Evolutionary conservation across 2,888 invertebrate genomes (phyloP).

Genomic region (Petrolisthes manimaculis): DNA sequence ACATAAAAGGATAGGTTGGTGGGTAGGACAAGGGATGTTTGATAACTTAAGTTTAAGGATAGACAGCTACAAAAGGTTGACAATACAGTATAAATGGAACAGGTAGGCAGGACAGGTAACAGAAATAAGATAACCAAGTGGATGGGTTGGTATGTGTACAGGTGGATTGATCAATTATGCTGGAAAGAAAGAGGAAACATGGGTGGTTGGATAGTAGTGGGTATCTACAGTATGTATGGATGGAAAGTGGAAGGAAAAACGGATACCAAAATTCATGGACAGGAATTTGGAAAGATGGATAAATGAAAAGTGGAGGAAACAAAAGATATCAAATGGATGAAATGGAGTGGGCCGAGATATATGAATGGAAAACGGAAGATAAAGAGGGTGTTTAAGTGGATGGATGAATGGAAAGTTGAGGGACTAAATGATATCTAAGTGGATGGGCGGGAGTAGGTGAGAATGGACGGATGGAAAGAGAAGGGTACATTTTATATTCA

Average conservation of each 20-base stretch:
- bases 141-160: neutral
- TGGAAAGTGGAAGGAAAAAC: neutral
- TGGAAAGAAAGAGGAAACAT: neutral
- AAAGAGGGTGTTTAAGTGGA: neutral
- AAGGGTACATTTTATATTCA: too few species aligned
- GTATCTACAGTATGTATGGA: neutral
- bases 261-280: too few species aligned
- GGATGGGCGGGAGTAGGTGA: neutral
- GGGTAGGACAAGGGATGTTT: neutral
- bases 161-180: neutral
- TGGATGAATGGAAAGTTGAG: neutral
- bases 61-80: neutral
- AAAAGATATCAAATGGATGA: neutral
- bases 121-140: neutral
- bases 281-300: neutral
- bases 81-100: neutral
- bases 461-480: too few species aligned
- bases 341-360: neutral
- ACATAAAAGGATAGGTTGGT: neutral
- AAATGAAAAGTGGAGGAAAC: neutral
- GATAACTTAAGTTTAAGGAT: neutral
- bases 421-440: neutral
- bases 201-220: neutral
- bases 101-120: too few species aligned
- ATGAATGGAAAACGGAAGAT: neutral